These are phyloP conservation scores for Ectropis crepuscularia DNA, from an alignment of 2,888 invertebrate species.

Conservation along the genomic window DNA sequence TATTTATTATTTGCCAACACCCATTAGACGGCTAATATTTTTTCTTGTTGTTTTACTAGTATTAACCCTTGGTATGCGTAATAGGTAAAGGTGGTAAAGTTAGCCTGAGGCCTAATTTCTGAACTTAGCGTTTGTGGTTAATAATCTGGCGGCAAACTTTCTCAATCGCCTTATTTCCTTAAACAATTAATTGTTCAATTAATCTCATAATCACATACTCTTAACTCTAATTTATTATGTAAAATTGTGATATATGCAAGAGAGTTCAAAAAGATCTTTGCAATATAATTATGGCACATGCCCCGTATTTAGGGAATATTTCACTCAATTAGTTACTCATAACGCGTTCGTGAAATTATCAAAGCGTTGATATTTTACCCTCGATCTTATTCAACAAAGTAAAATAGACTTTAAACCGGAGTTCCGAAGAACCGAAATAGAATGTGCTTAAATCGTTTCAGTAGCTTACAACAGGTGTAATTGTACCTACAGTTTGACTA, in stretches of 20 bases:
- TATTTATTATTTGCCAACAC: too few relatives aligned
- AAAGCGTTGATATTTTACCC: slow-evolving; percentile 21
- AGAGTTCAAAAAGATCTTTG: slow-evolving; percentile 8
- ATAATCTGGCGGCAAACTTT: too few relatives aligned
- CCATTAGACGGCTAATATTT: too few relatives aligned
- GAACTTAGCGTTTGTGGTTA: too few relatives aligned
- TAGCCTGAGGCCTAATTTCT: too few relatives aligned
- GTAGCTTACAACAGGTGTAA: slow-evolving; percentile 16
- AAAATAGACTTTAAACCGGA: slow-evolving; percentile 4
- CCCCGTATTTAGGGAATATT: slow-evolving; percentile 26
- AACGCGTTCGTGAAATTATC: slow-evolving; percentile 27
- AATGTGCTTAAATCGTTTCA: not conserved
- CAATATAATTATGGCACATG: slow-evolving; percentile 18
- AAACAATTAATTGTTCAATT: not conserved
- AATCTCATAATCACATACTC: not conserved
- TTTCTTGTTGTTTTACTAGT: too few relatives aligned
- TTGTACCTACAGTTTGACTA: not conserved
- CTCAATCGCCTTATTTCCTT: too few relatives aligned
- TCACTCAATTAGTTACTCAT: slow-evolving; percentile 32
- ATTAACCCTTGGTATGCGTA: too few relatives aligned
- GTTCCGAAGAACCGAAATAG: not conserved
- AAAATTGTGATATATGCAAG: not conserved
- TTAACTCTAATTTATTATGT: not conserved
- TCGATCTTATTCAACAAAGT: not conserved
- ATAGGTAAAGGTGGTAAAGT: too few relatives aligned